These are phyloP conservation scores for Spheniscus mendiculus DNA, from an alignment of 2,113 vertebrate genomes.

Conservation along the genomic window DNA sequence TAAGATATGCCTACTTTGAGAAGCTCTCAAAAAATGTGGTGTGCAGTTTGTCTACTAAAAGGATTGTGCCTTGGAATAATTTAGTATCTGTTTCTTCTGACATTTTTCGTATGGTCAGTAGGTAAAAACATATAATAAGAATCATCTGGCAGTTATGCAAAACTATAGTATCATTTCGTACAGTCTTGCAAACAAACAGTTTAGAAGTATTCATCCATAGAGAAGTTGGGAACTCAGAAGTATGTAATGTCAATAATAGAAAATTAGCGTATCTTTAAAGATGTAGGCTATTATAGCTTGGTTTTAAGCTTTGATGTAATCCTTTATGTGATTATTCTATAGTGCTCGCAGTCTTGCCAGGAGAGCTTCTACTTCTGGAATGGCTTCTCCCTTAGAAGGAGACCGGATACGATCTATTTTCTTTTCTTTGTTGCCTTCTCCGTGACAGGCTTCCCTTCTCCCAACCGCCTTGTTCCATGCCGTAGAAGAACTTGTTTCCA, in stretches of 20 bases:
- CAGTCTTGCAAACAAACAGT: neutral
- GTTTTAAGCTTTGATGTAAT: conserved; percentile 44
- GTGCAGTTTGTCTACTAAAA: conserved; percentile 1
- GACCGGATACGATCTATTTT: conserved; percentile 63
- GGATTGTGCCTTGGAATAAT: conserved; percentile 4
- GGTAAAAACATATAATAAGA: conserved; percentile 10
- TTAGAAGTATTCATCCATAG: neutral
- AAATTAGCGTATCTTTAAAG: conserved; percentile 42
- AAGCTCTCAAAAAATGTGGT: conserved; percentile 7
- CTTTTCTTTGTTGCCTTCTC: conserved; percentile 74
- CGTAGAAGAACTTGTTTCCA: conserved; percentile 74
- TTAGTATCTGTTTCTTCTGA: neutral
- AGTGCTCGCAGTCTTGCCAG: conserved; percentile 90
- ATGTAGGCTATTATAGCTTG: conserved; percentile 8
- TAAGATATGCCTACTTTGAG: conserved; percentile 36
- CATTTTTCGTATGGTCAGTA: neutral
- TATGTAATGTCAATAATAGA: conserved; percentile 20
- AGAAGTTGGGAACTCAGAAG: conserved; percentile 26
- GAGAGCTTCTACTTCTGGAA: conserved; percentile 91
- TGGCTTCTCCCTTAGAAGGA: conserved; percentile 74
- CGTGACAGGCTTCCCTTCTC: conserved; percentile 67
- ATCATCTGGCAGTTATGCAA: conserved; percentile 9
- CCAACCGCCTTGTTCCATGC: conserved; percentile 66
- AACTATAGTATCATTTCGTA: neutral
- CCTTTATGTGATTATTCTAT: conserved; percentile 67